Percentiles rank a stretch among this genome's conserved stretches.
Conservation (phyloP, 2,113 vertebrate genomes). For the Microcebus tavaratra region DNA sequence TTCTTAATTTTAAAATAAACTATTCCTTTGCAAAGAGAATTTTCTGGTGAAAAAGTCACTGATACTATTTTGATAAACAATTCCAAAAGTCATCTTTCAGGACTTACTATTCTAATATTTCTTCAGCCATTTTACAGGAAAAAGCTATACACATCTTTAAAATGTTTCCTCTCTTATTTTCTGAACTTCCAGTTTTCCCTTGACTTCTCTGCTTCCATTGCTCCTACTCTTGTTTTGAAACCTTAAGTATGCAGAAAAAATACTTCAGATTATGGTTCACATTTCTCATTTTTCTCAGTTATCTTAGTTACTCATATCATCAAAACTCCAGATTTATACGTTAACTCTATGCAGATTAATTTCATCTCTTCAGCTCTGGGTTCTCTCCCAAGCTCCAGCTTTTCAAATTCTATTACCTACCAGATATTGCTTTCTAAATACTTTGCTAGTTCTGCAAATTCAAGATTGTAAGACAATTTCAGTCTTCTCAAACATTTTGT, state of each 20-base stretch:
- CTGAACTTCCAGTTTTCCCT: background rate
- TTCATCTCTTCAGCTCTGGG: conserved; percentile 32
- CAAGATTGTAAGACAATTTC: conserved; percentile 34
- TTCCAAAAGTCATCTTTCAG: background rate
- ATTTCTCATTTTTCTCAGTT: conserved; percentile 20
- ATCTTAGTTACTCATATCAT: conserved; percentile 26
- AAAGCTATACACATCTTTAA: background rate
- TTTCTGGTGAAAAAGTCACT: background rate
- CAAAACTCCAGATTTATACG: conserved; percentile 21
- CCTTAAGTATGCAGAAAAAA: background rate
- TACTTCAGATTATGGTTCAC: background rate
- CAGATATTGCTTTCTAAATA: conserved; percentile 40
- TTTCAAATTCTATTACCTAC: conserved; percentile 42
- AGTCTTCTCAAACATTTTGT: conserved; percentile 14
- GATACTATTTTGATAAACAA: background rate
- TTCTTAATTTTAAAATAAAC: background rate
- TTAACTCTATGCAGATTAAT: conserved; percentile 41
- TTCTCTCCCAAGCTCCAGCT: background rate
- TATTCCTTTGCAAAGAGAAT: background rate
- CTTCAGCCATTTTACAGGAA: background rate
- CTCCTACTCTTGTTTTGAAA: background rate
- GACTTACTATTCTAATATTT: background rate
- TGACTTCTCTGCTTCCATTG: background rate
- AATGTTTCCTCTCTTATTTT: background rate
- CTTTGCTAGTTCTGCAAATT: background rate